Evolutionary conservation across 2,113 vertebrate species (phyloP).

Genomic region (Xenopus borealis): DNA sequence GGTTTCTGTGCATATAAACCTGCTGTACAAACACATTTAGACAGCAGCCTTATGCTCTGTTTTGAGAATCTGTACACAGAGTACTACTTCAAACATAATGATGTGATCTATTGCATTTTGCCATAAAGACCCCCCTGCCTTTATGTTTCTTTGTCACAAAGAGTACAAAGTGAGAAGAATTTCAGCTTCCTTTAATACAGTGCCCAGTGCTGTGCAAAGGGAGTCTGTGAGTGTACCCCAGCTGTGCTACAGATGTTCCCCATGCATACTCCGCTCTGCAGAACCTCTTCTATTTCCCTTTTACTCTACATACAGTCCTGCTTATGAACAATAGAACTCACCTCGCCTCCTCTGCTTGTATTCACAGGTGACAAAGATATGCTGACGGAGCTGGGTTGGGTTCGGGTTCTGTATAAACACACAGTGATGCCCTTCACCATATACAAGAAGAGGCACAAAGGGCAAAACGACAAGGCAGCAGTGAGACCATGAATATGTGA

Average conservation of each 20-base stretch:
- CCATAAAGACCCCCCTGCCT: not conserved
- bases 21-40: no score
- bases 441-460: conserved; percentile 74
- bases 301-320: not conserved
- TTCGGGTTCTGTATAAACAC: conserved; percentile 77
- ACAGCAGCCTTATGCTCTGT: no score
- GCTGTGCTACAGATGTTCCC: conserved; percentile 30
- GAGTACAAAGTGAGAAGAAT: not conserved
- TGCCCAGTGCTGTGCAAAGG: not conserved
- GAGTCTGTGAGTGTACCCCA: conserved; percentile 1
- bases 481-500: no score
- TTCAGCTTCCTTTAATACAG: not conserved
- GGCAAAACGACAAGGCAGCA: conserved; percentile 68
- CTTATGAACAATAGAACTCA: not conserved
- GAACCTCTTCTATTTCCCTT: not conserved
- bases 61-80: no score
- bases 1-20: no score
- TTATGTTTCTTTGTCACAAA: not conserved
- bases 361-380: conserved; percentile 72
- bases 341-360: conserved; percentile 23
- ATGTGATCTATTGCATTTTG: not conserved
- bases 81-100: not conserved
- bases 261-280: not conserved
- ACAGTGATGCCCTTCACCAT: conserved; percentile 79
- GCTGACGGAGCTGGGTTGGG: conserved; percentile 73